phyloP scores from a whole-genome alignment of 2,888 invertebrate species.

The Clivina fossor region DNA sequence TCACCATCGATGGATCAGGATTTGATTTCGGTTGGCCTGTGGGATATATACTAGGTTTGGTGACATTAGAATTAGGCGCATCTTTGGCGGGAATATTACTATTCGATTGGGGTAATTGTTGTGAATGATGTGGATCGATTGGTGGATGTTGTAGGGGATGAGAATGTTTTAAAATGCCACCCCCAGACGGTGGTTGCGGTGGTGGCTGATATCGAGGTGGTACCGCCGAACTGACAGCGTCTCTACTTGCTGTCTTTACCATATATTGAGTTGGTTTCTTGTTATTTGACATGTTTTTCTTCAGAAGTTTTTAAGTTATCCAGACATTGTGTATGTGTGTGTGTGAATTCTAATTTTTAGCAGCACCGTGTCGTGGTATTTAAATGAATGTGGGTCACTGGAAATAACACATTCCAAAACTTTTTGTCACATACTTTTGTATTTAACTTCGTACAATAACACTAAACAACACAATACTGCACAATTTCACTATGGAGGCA shows the following conservation, averaged over 20 bases:
- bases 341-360: no score
- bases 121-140: conserved; percentile 38
- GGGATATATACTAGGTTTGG: conserved; percentile 28
- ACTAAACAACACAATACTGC: no score
- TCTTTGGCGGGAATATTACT: conserved; percentile 14
- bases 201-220: conserved; percentile 81
- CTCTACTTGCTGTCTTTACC: conserved; percentile 47
- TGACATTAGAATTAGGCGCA: conserved; percentile 3
- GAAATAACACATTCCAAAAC: conserved; percentile 45
- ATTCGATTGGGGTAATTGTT: conserved; percentile 13
- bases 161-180: conserved; percentile 67
- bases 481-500: no score
- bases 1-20: conserved; percentile 20
- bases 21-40: conserved; percentile 25
- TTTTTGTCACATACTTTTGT: conserved; percentile 43
- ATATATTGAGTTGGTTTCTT: conserved; percentile 52
- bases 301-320: no score
- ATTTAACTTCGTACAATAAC: conserved; percentile 6
- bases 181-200: conserved; percentile 64
- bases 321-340: no score
- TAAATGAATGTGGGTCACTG: conserved; percentile 51
- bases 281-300: conserved; percentile 54
- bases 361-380: conserved; percentile 45
- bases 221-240: conserved; percentile 51
- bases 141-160: conserved; percentile 42